Evolutionary conservation across 2,888 invertebrate species (phyloP).

Genomic region (Falcaria lacertinaria): DNA sequence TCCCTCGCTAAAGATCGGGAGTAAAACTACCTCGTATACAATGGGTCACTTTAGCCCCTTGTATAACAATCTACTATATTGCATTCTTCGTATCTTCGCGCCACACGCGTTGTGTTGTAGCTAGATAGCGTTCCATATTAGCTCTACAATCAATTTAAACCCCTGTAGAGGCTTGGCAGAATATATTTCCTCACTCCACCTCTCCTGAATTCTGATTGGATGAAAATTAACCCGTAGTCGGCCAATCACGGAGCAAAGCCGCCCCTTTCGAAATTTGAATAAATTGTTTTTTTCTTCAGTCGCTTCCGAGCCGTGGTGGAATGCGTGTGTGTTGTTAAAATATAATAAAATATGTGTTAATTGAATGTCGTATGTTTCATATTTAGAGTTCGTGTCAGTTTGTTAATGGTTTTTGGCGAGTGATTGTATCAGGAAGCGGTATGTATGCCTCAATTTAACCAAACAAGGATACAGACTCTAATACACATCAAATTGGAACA

Average conservation of each 20-base stretch:
- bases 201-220: conserved; percentile 38
- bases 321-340: conserved; percentile 15
- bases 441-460: too few species aligned
- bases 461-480: too few species aligned
- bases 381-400: too few species aligned
- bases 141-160: neutral
- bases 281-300: conserved; percentile 45
- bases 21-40: too few species aligned
- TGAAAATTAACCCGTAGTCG: conserved; percentile 6
- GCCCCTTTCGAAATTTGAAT: conserved; percentile 58
- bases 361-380: too few species aligned
- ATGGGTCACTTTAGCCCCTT: too few species aligned
- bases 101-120: neutral
- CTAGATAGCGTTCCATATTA: neutral
- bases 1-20: too few species aligned
- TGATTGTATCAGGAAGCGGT: too few species aligned
- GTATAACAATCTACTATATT: too few species aligned
- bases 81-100: too few species aligned
- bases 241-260: conserved; percentile 43
- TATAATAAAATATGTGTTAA: neutral
- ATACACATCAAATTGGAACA: too few species aligned
- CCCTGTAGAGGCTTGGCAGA: conserved; percentile 3
- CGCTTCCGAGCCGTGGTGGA: conserved; percentile 14
- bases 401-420: too few species aligned
- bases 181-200: conserved; percentile 21